These are phyloP conservation scores for Nibea albiflora DNA, from an alignment of 2,113 vertebrate genomes.

Conservation along the genomic window DNA sequence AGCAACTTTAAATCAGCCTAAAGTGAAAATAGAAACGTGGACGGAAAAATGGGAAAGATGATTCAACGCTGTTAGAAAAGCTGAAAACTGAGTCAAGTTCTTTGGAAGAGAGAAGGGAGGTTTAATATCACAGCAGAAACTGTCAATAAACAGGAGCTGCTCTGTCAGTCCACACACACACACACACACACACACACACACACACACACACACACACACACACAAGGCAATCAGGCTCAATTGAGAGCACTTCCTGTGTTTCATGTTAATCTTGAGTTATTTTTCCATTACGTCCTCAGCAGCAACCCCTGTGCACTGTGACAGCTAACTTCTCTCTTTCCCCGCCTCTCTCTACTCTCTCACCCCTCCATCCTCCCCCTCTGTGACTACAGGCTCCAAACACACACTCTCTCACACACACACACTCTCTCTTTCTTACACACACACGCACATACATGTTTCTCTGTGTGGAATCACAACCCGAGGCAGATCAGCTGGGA, in stretches of 20 bases:
- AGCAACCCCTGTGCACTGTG: constrained; percentile 62
- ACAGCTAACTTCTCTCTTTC: constrained; percentile 52
- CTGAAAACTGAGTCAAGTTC: not conserved
- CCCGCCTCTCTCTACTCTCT: not conserved
- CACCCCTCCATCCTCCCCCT: constrained; percentile 3
- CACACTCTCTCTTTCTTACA: constrained; percentile 37
- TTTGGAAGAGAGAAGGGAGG: too few species aligned
- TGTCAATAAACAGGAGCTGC: constrained; percentile 55
- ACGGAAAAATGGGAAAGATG: not conserved
- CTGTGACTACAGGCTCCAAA: constrained; percentile 26
- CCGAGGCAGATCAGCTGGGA: constrained; percentile 11
- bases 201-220: constrained; percentile 41
- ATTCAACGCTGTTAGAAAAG: not conserved
- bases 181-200: constrained; percentile 38
- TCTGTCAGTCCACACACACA: constrained; percentile 30
- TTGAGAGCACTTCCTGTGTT: constrained; percentile 95
- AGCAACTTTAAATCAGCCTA: not conserved
- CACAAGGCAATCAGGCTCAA: constrained; percentile 85
- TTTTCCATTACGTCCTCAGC: constrained; percentile 92
- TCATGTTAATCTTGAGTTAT: constrained; percentile 85
- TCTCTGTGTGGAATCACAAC: constrained; percentile 8
- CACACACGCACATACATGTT: constrained; percentile 56
- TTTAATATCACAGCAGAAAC: constrained; percentile 30
- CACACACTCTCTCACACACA: constrained; percentile 48
- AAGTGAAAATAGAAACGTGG: not conserved